These are phyloP conservation scores for Aptenodytes patagonicus DNA, from an alignment of 2,113 vertebrate species.

Conservation along the genomic window DNA sequence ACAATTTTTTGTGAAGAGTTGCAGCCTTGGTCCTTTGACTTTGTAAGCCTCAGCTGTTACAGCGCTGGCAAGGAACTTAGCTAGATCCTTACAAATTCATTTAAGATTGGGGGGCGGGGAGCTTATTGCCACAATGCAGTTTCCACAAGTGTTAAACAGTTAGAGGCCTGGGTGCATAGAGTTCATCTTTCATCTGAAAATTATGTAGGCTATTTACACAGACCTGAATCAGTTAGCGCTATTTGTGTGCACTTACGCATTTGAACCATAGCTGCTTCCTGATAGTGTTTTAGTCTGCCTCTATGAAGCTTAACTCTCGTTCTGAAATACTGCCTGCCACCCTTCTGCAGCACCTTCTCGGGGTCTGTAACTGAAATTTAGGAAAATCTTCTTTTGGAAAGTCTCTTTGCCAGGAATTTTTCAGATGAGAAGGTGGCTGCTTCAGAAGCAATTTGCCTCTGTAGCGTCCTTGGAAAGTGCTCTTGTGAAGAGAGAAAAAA, in stretches of 20 bases:
- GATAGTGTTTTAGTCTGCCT: not conserved
- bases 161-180: not conserved
- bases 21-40: not conserved
- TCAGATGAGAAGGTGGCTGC: not conserved
- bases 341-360: not conserved
- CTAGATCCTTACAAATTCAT: not conserved
- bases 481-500: not conserved
- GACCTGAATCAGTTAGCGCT: not conserved
- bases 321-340: not conserved
- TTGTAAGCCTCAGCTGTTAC: not conserved
- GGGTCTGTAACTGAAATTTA: not conserved
- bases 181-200: not conserved
- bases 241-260: not conserved
- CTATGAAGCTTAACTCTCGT: not conserved
- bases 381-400: not conserved
- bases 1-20: not conserved
- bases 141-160: not conserved
- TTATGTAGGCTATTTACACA: not conserved
- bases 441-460: not conserved
- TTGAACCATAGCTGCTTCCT: not conserved
- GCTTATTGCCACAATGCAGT: not conserved
- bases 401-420: not conserved
- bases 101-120: not conserved
- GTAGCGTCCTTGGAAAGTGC: not conserved
- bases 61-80: rapidly evolving